phyloP scores from a whole-genome alignment of 2,113 vertebrate species.

The Gambusia holbrooki region DNA sequence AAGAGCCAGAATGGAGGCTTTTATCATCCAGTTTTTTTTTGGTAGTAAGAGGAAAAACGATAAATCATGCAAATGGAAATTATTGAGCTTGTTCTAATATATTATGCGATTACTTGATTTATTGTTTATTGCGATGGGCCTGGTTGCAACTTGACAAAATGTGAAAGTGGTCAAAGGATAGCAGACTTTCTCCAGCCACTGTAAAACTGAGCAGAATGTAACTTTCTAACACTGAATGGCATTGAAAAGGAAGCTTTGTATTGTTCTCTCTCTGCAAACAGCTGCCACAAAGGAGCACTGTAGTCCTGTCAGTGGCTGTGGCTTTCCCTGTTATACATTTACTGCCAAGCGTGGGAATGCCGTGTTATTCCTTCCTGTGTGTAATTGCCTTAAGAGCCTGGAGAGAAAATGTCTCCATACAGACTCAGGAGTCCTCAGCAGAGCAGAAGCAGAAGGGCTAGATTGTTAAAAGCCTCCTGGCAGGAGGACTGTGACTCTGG shows the following conservation, averaged over 20 bases:
- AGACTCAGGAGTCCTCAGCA: constrained; percentile 13
- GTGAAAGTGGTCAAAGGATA: too few relatives aligned
- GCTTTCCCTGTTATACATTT: constrained; percentile 55
- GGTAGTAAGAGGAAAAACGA: too few relatives aligned
- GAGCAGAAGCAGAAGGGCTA: constrained; percentile 37
- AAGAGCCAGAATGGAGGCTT: too few relatives aligned
- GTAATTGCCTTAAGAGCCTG: constrained; percentile 67
- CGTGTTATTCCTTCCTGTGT: constrained; percentile 70
- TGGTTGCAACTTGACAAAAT: too few relatives aligned
- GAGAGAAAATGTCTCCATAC: constrained; percentile 51
- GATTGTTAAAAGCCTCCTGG: constrained; percentile 55
- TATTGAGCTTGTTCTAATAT: too few relatives aligned
- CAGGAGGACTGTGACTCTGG: constrained; percentile 39
- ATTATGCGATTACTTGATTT: too few relatives aligned
- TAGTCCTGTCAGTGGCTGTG: constrained; percentile 2
- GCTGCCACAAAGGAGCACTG: constrained; percentile 58
- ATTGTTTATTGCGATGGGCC: too few relatives aligned
- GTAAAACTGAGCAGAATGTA: constrained; percentile 2
- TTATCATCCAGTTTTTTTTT: too few relatives aligned
- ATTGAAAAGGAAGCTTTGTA: constrained; percentile 8
- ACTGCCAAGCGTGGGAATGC: constrained; percentile 54
- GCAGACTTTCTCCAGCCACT: background rate
- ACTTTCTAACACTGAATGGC: background rate
- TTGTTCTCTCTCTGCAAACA: constrained; percentile 20
- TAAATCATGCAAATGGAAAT: too few relatives aligned